These are phyloP conservation scores for Centrocercus urophasianus DNA, from an alignment of 2,113 vertebrate species.

Conservation along the genomic window DNA sequence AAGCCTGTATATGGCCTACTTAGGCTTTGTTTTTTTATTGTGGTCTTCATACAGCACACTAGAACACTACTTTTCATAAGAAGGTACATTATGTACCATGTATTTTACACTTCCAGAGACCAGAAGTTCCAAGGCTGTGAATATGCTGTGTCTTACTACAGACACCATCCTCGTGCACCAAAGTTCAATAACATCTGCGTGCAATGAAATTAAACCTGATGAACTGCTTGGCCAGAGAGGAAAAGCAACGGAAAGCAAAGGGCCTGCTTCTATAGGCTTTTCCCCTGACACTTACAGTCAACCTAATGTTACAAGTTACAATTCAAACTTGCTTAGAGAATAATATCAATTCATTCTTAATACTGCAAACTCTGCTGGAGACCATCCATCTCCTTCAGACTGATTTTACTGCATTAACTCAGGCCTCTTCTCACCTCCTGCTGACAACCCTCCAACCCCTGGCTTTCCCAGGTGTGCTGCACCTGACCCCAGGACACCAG, in stretches of 20 bases:
- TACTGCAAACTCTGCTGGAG: background rate
- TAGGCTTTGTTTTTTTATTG: rapidly evolving
- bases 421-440: background rate
- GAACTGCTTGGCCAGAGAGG: background rate
- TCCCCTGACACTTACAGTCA: background rate
- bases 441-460: background rate
- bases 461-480: rapidly evolving
- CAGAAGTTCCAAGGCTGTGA: background rate
- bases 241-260: background rate
- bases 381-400: background rate
- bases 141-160: background rate
- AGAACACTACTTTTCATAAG: background rate
- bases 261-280: background rate
- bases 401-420: background rate
- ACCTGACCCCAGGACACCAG: background rate
- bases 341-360: background rate
- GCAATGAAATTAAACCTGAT: background rate
- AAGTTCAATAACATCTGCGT: background rate
- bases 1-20: background rate
- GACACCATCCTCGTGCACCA: background rate
- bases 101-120: background rate
- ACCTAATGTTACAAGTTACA: background rate
- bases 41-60: background rate
- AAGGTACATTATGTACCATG: no score
- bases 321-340: background rate